Base-by-base conservation (phyloP, 2,888 invertebrate genomes). In the Tridacna crocea region DNA sequence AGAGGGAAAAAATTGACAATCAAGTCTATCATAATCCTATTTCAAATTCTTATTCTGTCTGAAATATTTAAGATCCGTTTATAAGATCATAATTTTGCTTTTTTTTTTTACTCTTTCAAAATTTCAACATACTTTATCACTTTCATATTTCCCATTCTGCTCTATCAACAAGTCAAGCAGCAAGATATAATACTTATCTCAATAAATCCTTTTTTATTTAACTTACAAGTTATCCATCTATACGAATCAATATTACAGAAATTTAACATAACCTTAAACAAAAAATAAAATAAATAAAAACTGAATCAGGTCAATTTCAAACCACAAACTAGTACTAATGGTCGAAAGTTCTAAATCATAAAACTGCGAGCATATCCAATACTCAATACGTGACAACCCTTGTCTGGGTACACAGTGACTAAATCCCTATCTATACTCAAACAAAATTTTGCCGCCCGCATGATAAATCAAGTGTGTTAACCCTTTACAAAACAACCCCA, bases 391-490 rank as follows among this genome's bases (percentile, higher is more conserved):
- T 61, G 61, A 61, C 26, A 70, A 70, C 70, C 70, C 70, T 70
- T 70, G n/a, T 8, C 46, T 17, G n/a, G 58, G 55, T 46, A 74
- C 74, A 61, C 24, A 47, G 12, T n/a, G 46, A 73, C 60, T 36
- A 55, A 73, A 73, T 60, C 27, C 60, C 60, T 61, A 61, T 74
- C 61, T 61, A 61, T 22, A 60, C 61, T 61, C 11, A 26, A 27
- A 65, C 58, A 77, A 70, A 72, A 36, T 73, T 65, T 77, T 60
- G 48, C 77, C 77, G 74, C 77, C 77, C 81, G 68, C 68, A 74
- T 73, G 65, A 48, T 74, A 77, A 77, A 65, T 80, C 80, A 77
- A 65, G 66, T 48, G 60, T 77, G 74, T 24, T 70, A 68, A 51
- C 47, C 48, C 36, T 22, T 22, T 36, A 8, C 36, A 36, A 36